Conservation (phyloP, 2,113 vertebrate genomes). For the Ictalurus punctatus region DNA sequence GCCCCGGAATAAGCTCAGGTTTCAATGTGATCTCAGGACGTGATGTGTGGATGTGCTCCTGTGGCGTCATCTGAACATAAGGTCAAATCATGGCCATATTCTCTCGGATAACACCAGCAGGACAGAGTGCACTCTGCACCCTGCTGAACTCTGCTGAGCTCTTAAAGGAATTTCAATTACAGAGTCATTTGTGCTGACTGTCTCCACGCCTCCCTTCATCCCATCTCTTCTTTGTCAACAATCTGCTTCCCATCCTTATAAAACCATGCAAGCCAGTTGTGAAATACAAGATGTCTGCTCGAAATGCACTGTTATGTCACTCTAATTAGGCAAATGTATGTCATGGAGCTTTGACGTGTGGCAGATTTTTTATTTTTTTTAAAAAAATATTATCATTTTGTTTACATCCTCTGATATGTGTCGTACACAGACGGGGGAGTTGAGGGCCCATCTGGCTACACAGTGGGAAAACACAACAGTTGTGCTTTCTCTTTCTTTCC, state of each 20-base stretch:
- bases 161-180: constrained; percentile 46
- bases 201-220: constrained; percentile 21
- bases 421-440: not conserved
- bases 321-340: constrained; percentile 54
- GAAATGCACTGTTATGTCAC: constrained; percentile 59
- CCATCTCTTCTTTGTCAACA: constrained; percentile 51
- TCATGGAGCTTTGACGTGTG: constrained; percentile 40
- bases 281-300: constrained; percentile 56
- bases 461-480: constrained; percentile 53
- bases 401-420: constrained; percentile 61
- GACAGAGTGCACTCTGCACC: constrained; percentile 5
- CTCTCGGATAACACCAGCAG: not conserved
- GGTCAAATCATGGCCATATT: constrained; percentile 13
- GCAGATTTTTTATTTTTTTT: not conserved
- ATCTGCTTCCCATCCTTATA: constrained; percentile 42
- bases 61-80: not conserved
- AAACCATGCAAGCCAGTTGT: constrained; percentile 57
- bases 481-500: not conserved
- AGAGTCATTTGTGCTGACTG: constrained; percentile 46
- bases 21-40: not conserved
- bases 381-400: constrained; percentile 45
- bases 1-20: not conserved
- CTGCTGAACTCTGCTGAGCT: constrained; percentile 34
- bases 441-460: constrained; percentile 49
- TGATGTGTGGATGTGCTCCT: constrained; percentile 1